Evolutionary conservation across 2,797 vertebrate species (phyloP), one percentile per base, ranked within the genome.

Genomic region (Carapus acus): DNA sequence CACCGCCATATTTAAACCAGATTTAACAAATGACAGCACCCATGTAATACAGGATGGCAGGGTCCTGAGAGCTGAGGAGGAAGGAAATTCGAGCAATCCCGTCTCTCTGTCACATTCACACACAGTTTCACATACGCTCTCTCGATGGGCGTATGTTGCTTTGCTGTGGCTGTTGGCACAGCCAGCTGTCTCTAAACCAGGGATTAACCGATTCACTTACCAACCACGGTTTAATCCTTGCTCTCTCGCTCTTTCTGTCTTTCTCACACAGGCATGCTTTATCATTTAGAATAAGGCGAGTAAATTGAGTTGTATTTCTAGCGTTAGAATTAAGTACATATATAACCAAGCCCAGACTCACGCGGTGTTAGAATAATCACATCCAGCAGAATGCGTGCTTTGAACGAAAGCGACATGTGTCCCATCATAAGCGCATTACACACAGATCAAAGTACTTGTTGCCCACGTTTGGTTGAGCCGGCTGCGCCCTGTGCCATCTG

Each of bases 191-290:
- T 74, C 72, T 80, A 74, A 81, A 14, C 69, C 59, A 55, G 14
- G 74, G 81, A 85, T 85, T 85, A 84, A 82, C 78, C 72, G 77
- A 81, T 82, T 83, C 82, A 82, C 73, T 84, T 78, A 83, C 67
- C 66, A 70, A 72, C 59, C 52, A n/a, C 67, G 54, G 79, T 78
- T 78, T 82, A 85, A 84, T 85, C 80, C 79, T 56, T 12, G n/a
- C 75, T 59, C 66, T 72, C 74, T 65, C 67, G 73, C 72, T 65
- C 54, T 61, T 18, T 20, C 57, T 55, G 39, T 40, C 52, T 39
- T 33, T 18, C 43, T 16, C 22, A 22, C 39, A 31, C 49, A 36
- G 49, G 18, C 45, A 44, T 54, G 53, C 62, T 66, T 53, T 43
- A 61, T 54, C 58, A 55, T 62, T 69, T 74, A 41, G 66, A 17